These are phyloP conservation scores for Ceratothoa steindachneri DNA, from an alignment of 2,888 invertebrate genomes.

Conservation along the genomic window DNA sequence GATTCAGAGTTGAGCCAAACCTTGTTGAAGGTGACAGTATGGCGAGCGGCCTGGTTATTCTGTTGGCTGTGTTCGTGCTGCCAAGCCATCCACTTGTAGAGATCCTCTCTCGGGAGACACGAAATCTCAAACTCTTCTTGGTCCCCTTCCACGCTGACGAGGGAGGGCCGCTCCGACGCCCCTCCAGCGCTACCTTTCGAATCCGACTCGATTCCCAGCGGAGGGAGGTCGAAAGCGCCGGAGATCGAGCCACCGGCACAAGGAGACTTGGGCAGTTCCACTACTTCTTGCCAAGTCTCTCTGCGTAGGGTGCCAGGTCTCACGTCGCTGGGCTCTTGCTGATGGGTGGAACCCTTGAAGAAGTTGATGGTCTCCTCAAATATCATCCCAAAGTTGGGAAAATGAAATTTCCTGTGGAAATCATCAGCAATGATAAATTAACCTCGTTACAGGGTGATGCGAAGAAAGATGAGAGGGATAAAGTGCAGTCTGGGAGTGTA, in stretches of 20 bases:
- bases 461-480: too few species aligned
- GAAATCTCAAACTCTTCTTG: conserved; percentile 8
- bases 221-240: background rate
- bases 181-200: background rate
- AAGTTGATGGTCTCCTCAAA: background rate
- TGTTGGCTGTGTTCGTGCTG: conserved; percentile 65
- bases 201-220: background rate
- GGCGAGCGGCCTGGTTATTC: conserved; percentile 50
- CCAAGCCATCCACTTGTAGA: conserved; percentile 95
- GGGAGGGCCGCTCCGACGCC: background rate
- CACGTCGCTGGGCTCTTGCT: background rate
- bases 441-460: too few species aligned
- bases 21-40: conserved; percentile 29
- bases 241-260: conserved; percentile 9
- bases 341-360: background rate
- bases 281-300: background rate
- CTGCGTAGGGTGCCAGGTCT: background rate
- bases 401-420: conserved; percentile 7
- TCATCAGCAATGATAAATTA: too few species aligned
- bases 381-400: background rate
- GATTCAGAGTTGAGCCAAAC: too few species aligned
- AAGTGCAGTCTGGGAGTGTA: too few species aligned
- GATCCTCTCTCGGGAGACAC: conserved; percentile 62
- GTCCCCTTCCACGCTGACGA: background rate
- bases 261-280: conserved; percentile 4